phyloP scores from a whole-genome alignment of 2,113 vertebrate genomes.

The Pedetes capensis region DNA sequence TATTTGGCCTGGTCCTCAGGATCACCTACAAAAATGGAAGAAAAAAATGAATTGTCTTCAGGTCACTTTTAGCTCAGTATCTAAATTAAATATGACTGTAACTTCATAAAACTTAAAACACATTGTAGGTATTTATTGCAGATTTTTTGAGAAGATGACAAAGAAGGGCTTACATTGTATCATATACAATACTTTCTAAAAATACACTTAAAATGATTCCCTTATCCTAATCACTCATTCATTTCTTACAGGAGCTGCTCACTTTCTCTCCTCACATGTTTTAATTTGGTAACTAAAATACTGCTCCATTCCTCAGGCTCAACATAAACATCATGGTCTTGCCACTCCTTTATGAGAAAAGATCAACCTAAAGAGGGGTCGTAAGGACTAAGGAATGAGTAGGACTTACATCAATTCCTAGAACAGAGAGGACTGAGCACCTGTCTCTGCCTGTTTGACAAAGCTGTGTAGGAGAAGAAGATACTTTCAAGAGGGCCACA shows the following conservation, averaged over 20 bases:
- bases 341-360: neutral
- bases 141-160: neutral
- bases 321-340: neutral
- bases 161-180: slow-evolving; percentile 30
- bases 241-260: neutral
- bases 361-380: neutral
- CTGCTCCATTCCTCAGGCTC: neutral
- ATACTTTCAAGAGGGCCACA: too few relatives aligned
- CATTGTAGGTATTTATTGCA: neutral
- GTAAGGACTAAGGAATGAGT: neutral
- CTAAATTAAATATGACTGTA: slow-evolving; percentile 38
- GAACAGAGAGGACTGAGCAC: neutral
- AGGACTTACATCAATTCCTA: neutral
- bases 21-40: slow-evolving; percentile 6
- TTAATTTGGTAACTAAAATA: neutral
- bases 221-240: neutral
- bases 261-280: neutral
- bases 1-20: slow-evolving; percentile 31
- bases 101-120: slow-evolving; percentile 20
- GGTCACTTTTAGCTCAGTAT: neutral
- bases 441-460: too few relatives aligned
- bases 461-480: neutral
- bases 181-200: neutral
- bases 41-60: slow-evolving; percentile 19
- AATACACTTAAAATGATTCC: neutral